Percentiles rank a stretch among this genome's conserved stretches.
phyloP scores from a whole-genome alignment of 1,140 invertebrate species.

The Papilio xuthus region DNA sequence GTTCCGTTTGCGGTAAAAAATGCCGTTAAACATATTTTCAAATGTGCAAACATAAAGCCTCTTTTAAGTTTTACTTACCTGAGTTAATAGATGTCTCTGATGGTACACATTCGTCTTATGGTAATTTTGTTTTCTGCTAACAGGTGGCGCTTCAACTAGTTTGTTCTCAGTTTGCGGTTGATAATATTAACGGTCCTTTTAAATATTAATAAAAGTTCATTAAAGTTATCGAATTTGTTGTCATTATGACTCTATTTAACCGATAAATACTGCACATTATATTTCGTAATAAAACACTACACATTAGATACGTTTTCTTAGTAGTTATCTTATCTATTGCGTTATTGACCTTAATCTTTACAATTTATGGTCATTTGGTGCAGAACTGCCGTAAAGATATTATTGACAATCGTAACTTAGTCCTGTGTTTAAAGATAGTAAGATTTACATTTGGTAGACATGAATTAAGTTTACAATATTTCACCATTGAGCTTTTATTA shows the following conservation, averaged over 20 bases:
- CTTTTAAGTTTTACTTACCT: constrained; percentile 1
- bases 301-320: constrained; percentile 54
- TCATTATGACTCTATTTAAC: constrained; percentile 12
- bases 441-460: constrained; percentile 48
- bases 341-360: constrained; percentile 77
- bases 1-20: constrained; percentile 1
- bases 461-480: constrained; percentile 47
- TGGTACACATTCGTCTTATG: constrained; percentile 39
- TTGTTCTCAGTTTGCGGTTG: not conserved
- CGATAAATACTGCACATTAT: not conserved
- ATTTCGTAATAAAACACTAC: too few relatives aligned
- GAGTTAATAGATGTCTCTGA: constrained; percentile 57
- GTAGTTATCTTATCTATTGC: constrained; percentile 72
- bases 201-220: not conserved
- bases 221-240: not conserved
- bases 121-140: constrained; percentile 47
- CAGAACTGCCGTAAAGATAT: constrained; percentile 69
- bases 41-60: not conserved
- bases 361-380: constrained; percentile 73
- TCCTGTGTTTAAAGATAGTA: constrained; percentile 56
- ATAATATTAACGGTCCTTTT: not conserved
- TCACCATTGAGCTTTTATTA: not conserved
- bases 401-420: constrained; percentile 70
- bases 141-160: constrained; percentile 53
- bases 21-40: constrained; percentile 3